phyloP scores from a whole-genome alignment of 2,888 invertebrate genomes.

The Leucania comma region DNA sequence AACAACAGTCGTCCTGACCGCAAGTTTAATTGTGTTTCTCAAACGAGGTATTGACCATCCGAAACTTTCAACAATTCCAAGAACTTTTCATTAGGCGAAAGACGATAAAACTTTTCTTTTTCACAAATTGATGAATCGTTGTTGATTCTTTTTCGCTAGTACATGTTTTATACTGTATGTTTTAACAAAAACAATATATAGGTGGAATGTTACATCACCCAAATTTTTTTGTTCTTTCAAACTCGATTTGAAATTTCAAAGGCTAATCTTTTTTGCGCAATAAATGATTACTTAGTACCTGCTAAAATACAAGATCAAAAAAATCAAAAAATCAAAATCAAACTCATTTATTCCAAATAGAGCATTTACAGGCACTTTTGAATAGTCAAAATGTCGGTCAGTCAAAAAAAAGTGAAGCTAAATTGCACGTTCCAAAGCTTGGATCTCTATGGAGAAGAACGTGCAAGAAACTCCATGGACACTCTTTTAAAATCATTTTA shows the following conservation, averaged over 20 bases:
- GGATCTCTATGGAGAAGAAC: too few species aligned
- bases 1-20: slow-evolving; percentile 66
- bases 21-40: slow-evolving; percentile 74
- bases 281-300: too few species aligned
- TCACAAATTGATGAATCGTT: slow-evolving; percentile 55
- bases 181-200: not conserved
- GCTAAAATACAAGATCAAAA: too few species aligned
- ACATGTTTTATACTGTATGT: not conserved
- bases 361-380: too few species aligned
- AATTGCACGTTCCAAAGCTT: too few species aligned
- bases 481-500: too few species aligned
- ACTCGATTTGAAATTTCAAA: not conserved
- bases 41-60: slow-evolving; percentile 66
- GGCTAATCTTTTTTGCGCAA: too few species aligned
- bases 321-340: too few species aligned
- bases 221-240: not conserved
- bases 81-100: slow-evolving; percentile 59
- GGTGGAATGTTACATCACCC: not conserved
- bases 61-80: slow-evolving; percentile 57
- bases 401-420: too few species aligned
- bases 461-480: too few species aligned
- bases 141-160: slow-evolving; percentile 17
- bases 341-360: too few species aligned
- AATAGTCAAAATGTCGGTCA: too few species aligned
- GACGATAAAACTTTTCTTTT: slow-evolving; percentile 63